Evolutionary conservation across 2,113 vertebrate species (phyloP).

Genomic region (Spea bombifrons): DNA sequence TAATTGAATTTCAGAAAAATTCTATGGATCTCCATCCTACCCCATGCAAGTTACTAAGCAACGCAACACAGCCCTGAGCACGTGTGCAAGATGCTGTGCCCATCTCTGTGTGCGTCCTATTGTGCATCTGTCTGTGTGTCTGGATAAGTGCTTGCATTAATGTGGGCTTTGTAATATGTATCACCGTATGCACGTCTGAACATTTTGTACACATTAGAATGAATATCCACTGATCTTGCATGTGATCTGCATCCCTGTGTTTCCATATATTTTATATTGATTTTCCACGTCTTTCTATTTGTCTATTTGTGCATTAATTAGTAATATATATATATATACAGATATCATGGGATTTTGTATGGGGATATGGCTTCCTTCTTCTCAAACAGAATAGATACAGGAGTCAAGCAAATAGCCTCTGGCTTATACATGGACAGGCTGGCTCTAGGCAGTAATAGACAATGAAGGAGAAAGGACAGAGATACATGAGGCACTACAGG

Average conservation of each 20-base stretch:
- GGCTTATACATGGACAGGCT: neutral
- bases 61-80: conserved; percentile 9
- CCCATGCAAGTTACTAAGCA: conserved; percentile 25
- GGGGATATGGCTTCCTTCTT: neutral
- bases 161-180: neutral
- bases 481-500: too few relatives aligned
- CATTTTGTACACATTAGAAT: neutral
- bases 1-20: conserved; percentile 22
- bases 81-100: conserved; percentile 4
- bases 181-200: neutral
- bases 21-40: conserved; percentile 5
- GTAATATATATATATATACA: too few relatives aligned
- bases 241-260: neutral
- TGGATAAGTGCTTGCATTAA: conserved; percentile 9
- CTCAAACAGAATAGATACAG: neutral
- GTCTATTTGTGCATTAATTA: too few relatives aligned
- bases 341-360: neutral
- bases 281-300: too few relatives aligned
- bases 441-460: neutral
- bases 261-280: too few relatives aligned
- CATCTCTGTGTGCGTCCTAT: neutral
- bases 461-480: neutral
- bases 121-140: neutral
- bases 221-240: neutral
- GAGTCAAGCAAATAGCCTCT: neutral